Evolutionary conservation across 2,113 vertebrate species (phyloP).

Genomic region (pig (Sus scrofa)): DNA sequence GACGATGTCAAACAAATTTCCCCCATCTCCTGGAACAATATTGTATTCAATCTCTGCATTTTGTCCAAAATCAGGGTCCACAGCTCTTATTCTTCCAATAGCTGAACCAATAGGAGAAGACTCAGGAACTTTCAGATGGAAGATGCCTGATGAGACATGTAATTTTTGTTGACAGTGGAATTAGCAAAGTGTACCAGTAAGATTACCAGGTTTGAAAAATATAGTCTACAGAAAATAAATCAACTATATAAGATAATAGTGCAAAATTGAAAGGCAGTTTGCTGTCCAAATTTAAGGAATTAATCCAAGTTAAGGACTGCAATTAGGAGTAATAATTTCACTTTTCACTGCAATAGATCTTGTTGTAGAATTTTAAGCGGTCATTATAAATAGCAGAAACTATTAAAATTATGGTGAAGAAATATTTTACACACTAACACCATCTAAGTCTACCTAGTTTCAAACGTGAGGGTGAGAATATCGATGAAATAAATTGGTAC

Average conservation of each 20-base stretch:
- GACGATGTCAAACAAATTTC: slow-evolving; percentile 96
- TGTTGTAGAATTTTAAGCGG: not conserved
- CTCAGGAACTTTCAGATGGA: slow-evolving; percentile 97
- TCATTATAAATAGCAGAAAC: not conserved
- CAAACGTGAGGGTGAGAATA: not conserved
- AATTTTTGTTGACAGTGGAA: slow-evolving; percentile 13
- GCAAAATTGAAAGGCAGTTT: not conserved
- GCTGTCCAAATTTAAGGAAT: not conserved
- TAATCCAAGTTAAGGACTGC: not conserved
- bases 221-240: not conserved
- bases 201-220: not conserved
- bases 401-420: not conserved
- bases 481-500: not conserved
- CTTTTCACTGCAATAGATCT: not conserved
- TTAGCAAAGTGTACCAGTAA: not conserved
- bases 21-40: slow-evolving; percentile 97
- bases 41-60: slow-evolving; percentile 98
- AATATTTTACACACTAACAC: not conserved
- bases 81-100: slow-evolving; percentile 97
- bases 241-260: not conserved
- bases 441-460: not conserved
- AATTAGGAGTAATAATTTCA: not conserved
- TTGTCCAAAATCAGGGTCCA: slow-evolving; percentile 96
- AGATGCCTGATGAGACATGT: slow-evolving; percentile 91
- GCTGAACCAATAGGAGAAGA: slow-evolving; percentile 94